These are phyloP conservation scores for Ceyx margarethae DNA, from an alignment of 2,113 vertebrate genomes.

Conservation along the genomic window DNA sequence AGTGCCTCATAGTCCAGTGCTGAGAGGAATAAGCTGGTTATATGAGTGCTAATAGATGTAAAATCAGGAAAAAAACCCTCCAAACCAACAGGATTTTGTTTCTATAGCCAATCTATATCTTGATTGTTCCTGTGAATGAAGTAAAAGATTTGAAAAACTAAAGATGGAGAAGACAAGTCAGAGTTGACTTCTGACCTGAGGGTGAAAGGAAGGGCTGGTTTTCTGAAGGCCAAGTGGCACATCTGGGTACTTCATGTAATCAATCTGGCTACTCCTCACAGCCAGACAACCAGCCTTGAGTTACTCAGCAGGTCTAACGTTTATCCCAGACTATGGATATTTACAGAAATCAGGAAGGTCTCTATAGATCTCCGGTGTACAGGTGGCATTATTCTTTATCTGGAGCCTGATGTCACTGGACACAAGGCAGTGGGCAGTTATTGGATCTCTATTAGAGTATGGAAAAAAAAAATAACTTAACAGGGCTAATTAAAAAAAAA, in stretches of 20 bases:
- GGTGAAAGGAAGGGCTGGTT: neutral
- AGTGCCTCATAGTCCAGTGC: neutral
- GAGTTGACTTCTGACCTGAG: neutral
- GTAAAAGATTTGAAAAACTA: neutral
- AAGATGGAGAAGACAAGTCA: neutral
- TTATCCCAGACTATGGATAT: rapidly evolving
- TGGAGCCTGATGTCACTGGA: rapidly evolving
- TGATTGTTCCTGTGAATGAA: neutral
- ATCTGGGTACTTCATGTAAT: neutral
- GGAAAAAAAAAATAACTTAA: neutral
- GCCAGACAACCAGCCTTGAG: neutral
- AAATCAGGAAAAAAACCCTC: neutral
- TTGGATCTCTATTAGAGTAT: rapidly evolving
- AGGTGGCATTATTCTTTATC: rapidly evolving
- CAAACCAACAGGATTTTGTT: neutral
- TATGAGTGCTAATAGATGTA: neutral
- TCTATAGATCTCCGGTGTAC: neutral
- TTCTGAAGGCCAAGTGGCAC: neutral
- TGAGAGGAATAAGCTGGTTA: neutral
- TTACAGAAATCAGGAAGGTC: neutral
- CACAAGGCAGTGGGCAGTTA: neutral
- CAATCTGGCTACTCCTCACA: neutral
- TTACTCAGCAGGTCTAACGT: neutral
- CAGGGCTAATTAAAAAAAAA: neutral
- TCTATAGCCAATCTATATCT: neutral